These are phyloP conservation scores for Cuculus canorus DNA, from an alignment of 2,797 vertebrate species.

Conservation along the genomic window DNA sequence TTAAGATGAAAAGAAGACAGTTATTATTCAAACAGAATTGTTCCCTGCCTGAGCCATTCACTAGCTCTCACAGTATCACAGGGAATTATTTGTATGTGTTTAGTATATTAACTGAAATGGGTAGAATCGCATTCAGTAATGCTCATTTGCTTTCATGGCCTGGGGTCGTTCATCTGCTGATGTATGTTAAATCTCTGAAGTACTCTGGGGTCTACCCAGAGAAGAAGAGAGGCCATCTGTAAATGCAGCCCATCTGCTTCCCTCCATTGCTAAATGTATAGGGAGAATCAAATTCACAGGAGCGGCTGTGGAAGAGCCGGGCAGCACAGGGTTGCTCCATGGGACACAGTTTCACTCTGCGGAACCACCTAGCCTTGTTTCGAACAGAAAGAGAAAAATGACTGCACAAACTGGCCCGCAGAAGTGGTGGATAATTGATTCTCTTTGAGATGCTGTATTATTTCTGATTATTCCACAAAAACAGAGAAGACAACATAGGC, in stretches of 20 bases:
- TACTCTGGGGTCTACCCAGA: background rate
- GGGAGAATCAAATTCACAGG: background rate
- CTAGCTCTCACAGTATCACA: background rate
- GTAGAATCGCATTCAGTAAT: background rate
- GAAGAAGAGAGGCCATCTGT: background rate
- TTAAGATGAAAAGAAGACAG: background rate
- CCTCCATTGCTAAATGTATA: background rate
- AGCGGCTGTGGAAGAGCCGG: background rate
- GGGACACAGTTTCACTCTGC: background rate
- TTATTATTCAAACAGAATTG: conserved; percentile 8
- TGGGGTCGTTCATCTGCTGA: background rate
- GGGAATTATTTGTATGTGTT: background rate
- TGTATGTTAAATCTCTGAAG: background rate
- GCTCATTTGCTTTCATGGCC: background rate
- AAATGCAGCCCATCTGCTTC: background rate
- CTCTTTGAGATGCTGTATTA: background rate
- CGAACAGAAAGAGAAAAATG: background rate
- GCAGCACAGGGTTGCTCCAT: background rate
- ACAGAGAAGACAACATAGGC: background rate
- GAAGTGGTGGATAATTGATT: background rate
- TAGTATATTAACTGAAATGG: background rate
- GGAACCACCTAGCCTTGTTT: background rate
- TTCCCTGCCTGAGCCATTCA: background rate
- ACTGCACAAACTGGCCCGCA: background rate
- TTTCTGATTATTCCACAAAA: background rate